Evolutionary conservation across 2,888 invertebrate species (phyloP), one percentile per base, ranked within the genome.

Genomic region (Neoascia interrupta): DNA sequence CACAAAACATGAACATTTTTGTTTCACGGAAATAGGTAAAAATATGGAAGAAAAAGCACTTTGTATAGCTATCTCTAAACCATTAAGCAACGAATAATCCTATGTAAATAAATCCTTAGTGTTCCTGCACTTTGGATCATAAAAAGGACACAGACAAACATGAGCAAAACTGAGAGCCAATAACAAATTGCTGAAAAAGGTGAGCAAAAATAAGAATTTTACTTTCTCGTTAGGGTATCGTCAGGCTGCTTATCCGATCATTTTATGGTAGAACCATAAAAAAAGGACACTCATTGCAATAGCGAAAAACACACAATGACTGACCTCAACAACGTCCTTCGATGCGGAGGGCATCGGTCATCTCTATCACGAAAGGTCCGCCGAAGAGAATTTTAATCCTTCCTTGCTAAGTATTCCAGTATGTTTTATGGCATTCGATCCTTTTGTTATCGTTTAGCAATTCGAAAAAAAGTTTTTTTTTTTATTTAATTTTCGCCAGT

Each of bases 51-150:
- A 21, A 23, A 5, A 37, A 45, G 43, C 26, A 51, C 15, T 34
- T 15, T 8, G 1, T 36, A 10, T 23, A 18, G 53, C 36, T 39
- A 56, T 41, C 49, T 49, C 45, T 51, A n/a, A n/a, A n/a, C 37
- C 58, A 73, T 73, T 66, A 60, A 74, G 34, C 19, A 74, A 74
- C 68, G 47, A 60, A 74, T 60, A 74, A 66, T 37, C 68, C 68
- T 74, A 60, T 68, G 68, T 60, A 74, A 74, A 74, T 74, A 74
- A 68, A 68, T 60, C 73, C 73, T 68, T 60, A 68, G 73, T 60
- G 60, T 37, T 31, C n/a, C 53, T 37, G 21, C 43, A 49, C 31
- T 58, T 60, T 3, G 21, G 15, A 36, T 66, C 31, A 15, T 60
- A 31, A 68, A 66, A 60, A 68, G 60, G 60, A 74, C 66, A 53